Percentiles rank a stretch among this genome's conserved stretches.
These are phyloP conservation scores for Nipponacmea schrenckii DNA, from an alignment of 2,888 invertebrate genomes.

Conservation along the genomic window DNA sequence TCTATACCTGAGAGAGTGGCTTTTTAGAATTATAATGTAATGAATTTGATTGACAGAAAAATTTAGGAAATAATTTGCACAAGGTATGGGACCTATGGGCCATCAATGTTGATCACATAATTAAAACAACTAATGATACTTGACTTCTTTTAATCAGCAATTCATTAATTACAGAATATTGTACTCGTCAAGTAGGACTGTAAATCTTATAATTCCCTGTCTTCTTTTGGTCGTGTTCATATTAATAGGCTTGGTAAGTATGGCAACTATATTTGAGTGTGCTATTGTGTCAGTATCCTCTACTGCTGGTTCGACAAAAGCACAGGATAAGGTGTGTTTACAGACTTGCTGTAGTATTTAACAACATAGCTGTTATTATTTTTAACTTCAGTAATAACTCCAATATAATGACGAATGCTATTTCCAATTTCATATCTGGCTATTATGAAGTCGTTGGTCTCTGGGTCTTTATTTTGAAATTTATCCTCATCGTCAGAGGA, in stretches of 20 bases:
- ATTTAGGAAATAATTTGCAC: no score
- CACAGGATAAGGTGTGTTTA: neutral
- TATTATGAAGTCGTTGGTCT: neutral
- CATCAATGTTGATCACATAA: neutral
- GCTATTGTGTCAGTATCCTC: neutral
- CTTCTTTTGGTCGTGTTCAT: neutral
- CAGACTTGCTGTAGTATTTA: no score
- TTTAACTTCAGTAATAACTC: neutral
- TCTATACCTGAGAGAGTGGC: no score
- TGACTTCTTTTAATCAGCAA: no score
- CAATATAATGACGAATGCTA: neutral
- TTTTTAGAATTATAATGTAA: no score
- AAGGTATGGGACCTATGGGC: neutral
- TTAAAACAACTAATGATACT: neutral
- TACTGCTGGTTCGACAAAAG: neutral
- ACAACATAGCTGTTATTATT: no score
- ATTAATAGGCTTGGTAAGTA: neutral
- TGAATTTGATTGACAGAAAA: no score
- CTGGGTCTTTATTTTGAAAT: neutral
- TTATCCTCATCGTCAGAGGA: neutral
- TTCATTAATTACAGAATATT: neutral
- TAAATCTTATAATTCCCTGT: neutral
- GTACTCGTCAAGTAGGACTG: neutral
- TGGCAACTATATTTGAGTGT: no score
- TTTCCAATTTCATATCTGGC: neutral